Evolutionary conservation across 2,113 vertebrate species (phyloP), one percentile per base, ranked within the genome.

Genomic region (Eupsittula cactorum): DNA sequence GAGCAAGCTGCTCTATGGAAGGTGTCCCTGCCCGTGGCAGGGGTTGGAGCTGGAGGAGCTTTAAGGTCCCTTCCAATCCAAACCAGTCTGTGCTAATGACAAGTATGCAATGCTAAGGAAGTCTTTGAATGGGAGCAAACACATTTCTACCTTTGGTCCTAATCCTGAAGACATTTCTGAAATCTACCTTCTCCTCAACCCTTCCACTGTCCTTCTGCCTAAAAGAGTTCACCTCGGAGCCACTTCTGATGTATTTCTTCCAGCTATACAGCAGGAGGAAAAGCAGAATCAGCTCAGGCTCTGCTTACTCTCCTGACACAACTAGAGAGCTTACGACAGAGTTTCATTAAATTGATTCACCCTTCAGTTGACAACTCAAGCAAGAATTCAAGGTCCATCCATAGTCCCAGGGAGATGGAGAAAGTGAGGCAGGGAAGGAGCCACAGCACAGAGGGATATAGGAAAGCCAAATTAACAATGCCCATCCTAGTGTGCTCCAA

Each of bases 81-180:
- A 15, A 59, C 21, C 57, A 35, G 33, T n/a, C 57, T 59, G 33
- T 59, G 20, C 33, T 35, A 55, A 16, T 10, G 7, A 46, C 23
- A 29, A 23, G 52, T 1, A 27, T 6, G 31, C 55, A 35, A 27
- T 1, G 53, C 41, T 67, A 47, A 42, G 0, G 0, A 39, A 84
- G 73, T 28, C 50, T 85, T 35, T 1, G n/a, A 42, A 53, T 0
- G 11, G 35, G 15, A 39, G 44, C 63, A 52, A 46, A 67, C 5
- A 21, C 23, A 59, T 47, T 59, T 62, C 59, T 78, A 42, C 64
- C 37, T 41, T 33, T n/a, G 23, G 13, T 67, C 42, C 80, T 52
- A 59, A 68, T 29, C 29, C 53, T 24, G 20, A n/a, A 37, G 39
- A 20, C 11, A 6, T 17, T 81, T 55, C 25, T 44, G 7, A 55